Evolutionary conservation across 2,797 vertebrate genomes (phyloP).

Genomic region (Lithobates pipiens): DNA sequence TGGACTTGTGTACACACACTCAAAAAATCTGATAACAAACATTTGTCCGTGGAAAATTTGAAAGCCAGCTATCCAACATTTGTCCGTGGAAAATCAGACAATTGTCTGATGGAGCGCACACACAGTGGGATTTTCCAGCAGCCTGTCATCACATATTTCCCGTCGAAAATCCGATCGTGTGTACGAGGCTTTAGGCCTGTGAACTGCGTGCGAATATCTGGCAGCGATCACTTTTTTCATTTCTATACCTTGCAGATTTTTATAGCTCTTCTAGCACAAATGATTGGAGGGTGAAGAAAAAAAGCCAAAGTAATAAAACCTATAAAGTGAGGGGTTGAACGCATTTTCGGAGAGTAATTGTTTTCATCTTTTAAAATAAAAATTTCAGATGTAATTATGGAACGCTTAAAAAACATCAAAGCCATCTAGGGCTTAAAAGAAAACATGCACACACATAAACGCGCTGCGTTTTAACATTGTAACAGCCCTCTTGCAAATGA

Average conservation of each 20-base stretch:
- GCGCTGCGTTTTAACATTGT: background rate
- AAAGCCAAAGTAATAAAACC: background rate
- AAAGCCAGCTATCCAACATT: no score
- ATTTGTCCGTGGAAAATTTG: no score
- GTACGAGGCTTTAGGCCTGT: background rate
- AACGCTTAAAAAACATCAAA: slow-evolving; percentile 19
- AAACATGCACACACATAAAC: background rate
- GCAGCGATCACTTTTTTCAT: background rate
- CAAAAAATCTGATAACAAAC: no score
- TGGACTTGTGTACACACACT: no score
- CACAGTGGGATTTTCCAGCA: no score
- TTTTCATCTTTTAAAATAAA: slow-evolving; percentile 12
- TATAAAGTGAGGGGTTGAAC: background rate
- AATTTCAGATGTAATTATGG: slow-evolving; percentile 41
- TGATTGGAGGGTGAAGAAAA: background rate
- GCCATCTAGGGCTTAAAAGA: background rate
- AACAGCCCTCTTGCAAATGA: slow-evolving; percentile 2
- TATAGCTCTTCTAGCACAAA: background rate
- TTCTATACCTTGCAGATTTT: background rate
- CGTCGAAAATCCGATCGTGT: no score
- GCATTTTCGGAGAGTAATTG: slow-evolving; percentile 31
- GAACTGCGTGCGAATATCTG: background rate
- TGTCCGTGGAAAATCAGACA: no score
- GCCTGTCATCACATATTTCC: no score
- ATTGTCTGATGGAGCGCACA: no score